Percentiles rank a stretch among this genome's conserved stretches.
Evolutionary conservation across 2,797 vertebrate genomes (phyloP).

Genomic region (Phrynocephalus vlangalii): DNA sequence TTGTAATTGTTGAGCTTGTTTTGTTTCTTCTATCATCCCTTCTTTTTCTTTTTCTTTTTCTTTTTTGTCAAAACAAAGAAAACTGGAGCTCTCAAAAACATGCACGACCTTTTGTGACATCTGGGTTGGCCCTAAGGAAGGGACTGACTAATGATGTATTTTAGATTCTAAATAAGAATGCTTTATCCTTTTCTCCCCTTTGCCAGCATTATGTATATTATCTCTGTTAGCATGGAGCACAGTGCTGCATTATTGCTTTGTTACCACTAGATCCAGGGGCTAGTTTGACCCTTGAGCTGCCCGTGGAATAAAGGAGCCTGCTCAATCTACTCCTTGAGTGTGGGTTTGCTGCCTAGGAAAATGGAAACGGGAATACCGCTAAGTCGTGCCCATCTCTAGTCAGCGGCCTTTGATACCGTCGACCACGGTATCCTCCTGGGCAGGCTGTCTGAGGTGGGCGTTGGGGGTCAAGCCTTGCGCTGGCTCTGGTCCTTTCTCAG

Average conservation of each 20-base stretch:
- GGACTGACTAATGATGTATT: not conserved
- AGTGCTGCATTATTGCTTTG: not conserved
- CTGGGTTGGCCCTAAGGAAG: not conserved
- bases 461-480: too few species aligned
- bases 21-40: not conserved
- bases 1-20: not conserved
- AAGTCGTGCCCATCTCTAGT: too few species aligned
- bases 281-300: not conserved
- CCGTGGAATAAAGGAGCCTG: not conserved
- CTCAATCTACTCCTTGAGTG: conserved; percentile 7
- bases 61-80: not conserved
- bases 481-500: too few species aligned
- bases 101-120: not conserved
- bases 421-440: too few species aligned
- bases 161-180: not conserved
- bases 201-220: not conserved
- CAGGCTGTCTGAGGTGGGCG: too few species aligned
- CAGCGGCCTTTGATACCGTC: too few species aligned
- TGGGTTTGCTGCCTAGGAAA: not conserved
- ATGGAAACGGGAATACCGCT: too few species aligned
- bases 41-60: not conserved
- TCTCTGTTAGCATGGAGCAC: not conserved
- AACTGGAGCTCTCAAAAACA: not conserved
- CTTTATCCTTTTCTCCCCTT: not conserved
- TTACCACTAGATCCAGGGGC: not conserved